phyloP scores from a whole-genome alignment of 2,797 vertebrate genomes.

The Arnoldichthys spilopterus region DNA sequence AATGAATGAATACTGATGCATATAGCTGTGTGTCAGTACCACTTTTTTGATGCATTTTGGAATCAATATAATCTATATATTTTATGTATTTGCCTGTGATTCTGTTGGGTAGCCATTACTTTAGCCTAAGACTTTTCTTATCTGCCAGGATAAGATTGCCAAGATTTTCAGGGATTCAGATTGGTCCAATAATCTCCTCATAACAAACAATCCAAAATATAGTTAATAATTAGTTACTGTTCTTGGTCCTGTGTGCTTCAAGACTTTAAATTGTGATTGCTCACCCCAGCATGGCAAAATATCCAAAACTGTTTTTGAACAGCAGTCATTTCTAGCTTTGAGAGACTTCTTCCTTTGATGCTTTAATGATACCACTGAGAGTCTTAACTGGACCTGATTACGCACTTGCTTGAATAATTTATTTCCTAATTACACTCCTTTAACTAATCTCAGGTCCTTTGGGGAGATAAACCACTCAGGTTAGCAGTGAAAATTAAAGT shows the following conservation, averaged over 20 bases:
- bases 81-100: no score
- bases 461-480: neutral
- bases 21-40: neutral
- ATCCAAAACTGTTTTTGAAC: neutral
- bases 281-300: neutral
- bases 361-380: neutral
- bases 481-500: neutral
- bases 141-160: no score
- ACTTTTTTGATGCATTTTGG: neutral
- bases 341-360: neutral
- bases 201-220: no score
- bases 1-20: no score
- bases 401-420: neutral
- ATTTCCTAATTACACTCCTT: neutral
- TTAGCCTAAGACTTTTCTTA: no score
- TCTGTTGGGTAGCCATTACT: no score
- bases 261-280: no score
- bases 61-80: no score
- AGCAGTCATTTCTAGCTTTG: neutral
- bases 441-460: constrained; percentile 16
- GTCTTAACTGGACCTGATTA: constrained; percentile 10
- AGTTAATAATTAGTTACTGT: no score
- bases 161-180: no score
- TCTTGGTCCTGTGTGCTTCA: no score
- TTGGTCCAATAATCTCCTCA: no score